These are phyloP conservation scores for Periophthalmodon schlosseri DNA, from an alignment of 2,113 vertebrate species.

Conservation along the genomic window DNA sequence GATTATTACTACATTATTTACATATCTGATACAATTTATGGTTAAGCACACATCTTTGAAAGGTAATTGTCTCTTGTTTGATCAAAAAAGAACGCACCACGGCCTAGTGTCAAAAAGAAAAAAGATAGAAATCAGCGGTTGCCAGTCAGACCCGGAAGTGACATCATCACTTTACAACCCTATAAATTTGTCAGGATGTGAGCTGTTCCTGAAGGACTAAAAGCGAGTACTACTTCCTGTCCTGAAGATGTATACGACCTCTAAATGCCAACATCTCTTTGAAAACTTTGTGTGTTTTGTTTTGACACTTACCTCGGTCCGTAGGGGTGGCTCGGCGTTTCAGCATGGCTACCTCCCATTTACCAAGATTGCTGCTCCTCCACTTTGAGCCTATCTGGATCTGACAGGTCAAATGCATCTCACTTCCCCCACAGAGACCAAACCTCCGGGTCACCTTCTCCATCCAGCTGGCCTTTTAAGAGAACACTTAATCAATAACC, in stretches of 20 bases:
- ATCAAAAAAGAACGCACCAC: no score
- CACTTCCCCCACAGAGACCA: conserved; percentile 46
- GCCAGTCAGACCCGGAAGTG: no score
- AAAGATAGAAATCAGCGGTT: no score
- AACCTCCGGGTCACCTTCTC: conserved; percentile 60
- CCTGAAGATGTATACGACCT: neutral
- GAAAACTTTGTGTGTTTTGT: conserved; percentile 38
- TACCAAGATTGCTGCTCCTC: conserved; percentile 28
- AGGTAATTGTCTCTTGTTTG: no score
- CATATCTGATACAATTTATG: no score
- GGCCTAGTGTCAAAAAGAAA: no score
- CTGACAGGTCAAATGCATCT: conserved; percentile 60
- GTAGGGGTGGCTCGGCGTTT: conserved; percentile 34
- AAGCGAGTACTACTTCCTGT: neutral
- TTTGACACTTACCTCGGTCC: conserved; percentile 24
- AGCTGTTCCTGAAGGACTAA: neutral
- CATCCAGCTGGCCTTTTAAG: conserved; percentile 53
- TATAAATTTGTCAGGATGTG: no score
- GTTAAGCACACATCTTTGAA: no score
- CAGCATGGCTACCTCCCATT: conserved; percentile 52
- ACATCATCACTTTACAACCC: no score
- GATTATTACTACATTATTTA: no score
- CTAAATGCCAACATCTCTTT: conserved; percentile 15
- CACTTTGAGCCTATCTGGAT: conserved; percentile 37
- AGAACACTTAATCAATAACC: conserved; percentile 65